Evolutionary conservation across 2,888 invertebrate genomes (phyloP), one percentile per base, ranked within the genome.

Genomic region (Eulithis prunata): DNA sequence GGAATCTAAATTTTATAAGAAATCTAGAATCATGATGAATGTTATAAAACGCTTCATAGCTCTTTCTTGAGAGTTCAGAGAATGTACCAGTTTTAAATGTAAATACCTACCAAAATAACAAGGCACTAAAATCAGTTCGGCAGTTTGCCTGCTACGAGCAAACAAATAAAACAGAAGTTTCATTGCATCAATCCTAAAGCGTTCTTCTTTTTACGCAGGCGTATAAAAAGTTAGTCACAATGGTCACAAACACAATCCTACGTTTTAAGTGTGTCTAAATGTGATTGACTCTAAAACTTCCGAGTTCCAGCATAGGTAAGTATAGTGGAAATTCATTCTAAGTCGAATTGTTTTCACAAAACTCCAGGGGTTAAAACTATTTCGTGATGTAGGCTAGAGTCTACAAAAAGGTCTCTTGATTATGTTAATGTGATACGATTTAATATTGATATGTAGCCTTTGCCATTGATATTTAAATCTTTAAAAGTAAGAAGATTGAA

Each of bases 341-440:
- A 65, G 59, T 60, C 57, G 60, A 53, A 58, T 68, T 62, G 12
- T 60, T 66, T 57, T 38, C 67, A 62, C 61, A 62, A 49, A 59
- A 52, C 58, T 55, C n/a, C 43, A 57, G 38, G 57, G 14, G 49
- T 57, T 58, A 28, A 66, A 63, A 57, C 70, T 68, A 71, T 71
- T 64, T 67, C 64, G 60, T 63, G 52, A 63, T 61, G 59, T 54
- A 62, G 70, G 70, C 41, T 32, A 47, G 43, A 21, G 21, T 49
- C 21, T 57, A 28, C 14, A 21, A 54, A 66, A 71, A 70, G 63
- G 72, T 74, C 82, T 81, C 84, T 64, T 69, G 82, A 84, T 84
- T 86, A 87, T 84, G 86, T 73, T 80, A 84, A 87, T 83, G 73
- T 72, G 60, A 73, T 76, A 71, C 76, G 79, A 79, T 76, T 79